These are phyloP conservation scores for Egretta garzetta DNA, from an alignment of 2,113 vertebrate species.

Conservation along the genomic window DNA sequence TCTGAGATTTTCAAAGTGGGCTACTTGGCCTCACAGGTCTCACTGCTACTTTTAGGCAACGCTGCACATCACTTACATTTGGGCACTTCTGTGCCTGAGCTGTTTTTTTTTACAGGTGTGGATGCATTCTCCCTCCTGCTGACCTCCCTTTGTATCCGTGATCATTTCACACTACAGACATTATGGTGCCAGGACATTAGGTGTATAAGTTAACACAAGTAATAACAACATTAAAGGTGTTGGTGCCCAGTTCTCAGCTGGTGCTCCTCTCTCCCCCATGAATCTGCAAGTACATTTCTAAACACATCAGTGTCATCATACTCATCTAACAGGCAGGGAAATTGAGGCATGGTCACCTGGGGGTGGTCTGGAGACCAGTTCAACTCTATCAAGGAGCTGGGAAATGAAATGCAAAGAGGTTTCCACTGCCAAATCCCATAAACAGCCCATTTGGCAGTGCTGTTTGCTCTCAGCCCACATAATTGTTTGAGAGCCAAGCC, in stretches of 20 bases:
- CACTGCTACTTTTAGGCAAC: not conserved
- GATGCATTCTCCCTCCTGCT: not conserved
- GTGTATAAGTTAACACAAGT: not conserved
- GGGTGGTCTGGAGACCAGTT: not conserved
- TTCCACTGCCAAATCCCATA: not conserved
- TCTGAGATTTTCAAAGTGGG: not conserved
- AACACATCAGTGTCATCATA: not conserved
- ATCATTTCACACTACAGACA: not conserved
- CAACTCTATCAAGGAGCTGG: not conserved
- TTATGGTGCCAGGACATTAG: not conserved
- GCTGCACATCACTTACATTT: not conserved
- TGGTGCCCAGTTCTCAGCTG: not conserved
- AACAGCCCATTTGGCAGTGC: not conserved
- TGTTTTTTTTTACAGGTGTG: not conserved
- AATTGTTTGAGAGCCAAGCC: not conserved
- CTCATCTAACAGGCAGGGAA: not conserved
- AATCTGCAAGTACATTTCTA: not conserved
- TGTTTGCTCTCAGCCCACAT: not conserved
- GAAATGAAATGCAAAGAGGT: not conserved
- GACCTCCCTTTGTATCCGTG: not conserved
- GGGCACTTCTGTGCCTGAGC: not conserved
- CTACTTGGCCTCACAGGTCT: not conserved
- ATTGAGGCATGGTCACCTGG: not conserved
- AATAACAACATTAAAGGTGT: not conserved
- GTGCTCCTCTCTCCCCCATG: not conserved